Evolutionary conservation across 2,797 vertebrate genomes (phyloP).

Genomic region (Poliocrania exsul): DNA sequence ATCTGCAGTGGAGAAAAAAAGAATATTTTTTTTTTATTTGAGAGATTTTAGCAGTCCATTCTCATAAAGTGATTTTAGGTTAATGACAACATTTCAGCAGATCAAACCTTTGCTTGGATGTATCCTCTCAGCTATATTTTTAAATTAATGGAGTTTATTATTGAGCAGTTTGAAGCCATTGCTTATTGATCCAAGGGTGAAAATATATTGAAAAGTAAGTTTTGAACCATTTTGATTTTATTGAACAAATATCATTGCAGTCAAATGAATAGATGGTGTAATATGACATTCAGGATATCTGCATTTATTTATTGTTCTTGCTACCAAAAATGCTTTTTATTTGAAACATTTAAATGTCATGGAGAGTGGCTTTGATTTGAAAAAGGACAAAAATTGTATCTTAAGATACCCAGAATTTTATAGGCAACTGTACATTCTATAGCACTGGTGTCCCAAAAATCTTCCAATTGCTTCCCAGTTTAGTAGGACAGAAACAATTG

Average conservation of each 20-base stretch:
- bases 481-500: not conserved
- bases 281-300: not conserved
- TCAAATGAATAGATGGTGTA: not conserved
- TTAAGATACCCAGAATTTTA: not conserved
- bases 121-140: not conserved
- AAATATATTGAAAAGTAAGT: not conserved
- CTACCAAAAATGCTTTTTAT: not conserved
- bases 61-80: not conserved
- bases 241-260: not conserved
- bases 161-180: not conserved
- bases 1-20: not conserved
- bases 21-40: not conserved
- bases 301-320: not conserved
- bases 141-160: not conserved
- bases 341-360: not conserved
- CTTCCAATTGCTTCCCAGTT: not conserved
- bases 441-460: not conserved
- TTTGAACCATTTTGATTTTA: constrained; percentile 17
- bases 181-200: not conserved
- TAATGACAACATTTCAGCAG: not conserved
- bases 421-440: not conserved
- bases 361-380: not conserved
- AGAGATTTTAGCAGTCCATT: not conserved
- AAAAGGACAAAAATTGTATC: not conserved
- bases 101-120: not conserved